Evolutionary conservation across 2,888 invertebrate species (phyloP).

Genomic region (Arrhopalites spinosus): DNA sequence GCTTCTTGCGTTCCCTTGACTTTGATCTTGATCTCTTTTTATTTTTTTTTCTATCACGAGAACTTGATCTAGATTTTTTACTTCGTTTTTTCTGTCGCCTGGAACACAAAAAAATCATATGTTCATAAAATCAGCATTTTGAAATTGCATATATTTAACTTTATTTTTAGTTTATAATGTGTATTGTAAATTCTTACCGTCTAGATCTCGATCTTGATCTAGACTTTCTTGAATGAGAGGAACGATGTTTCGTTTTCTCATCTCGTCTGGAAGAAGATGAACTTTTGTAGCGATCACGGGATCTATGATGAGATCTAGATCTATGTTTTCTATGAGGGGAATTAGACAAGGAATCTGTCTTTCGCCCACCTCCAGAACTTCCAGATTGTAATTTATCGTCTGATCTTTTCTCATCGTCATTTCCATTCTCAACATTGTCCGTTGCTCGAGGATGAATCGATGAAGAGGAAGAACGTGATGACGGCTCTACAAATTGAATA

Average conservation of each 20-base stretch:
- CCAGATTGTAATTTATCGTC: not conserved
- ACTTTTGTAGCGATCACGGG: conserved; percentile 18
- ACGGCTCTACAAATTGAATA: not conserved
- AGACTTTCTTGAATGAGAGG: not conserved
- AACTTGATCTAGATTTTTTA: conserved; percentile 36
- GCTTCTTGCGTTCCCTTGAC: conserved; percentile 19
- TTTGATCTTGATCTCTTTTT: conserved; percentile 16
- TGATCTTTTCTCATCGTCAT: not conserved
- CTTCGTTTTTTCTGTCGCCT: not conserved
- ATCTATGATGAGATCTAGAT: conserved; percentile 25
- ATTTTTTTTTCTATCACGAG: conserved; percentile 17
- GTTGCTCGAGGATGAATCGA: not conserved
- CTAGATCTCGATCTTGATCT: conserved; percentile 25
- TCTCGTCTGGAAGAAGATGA: not conserved
- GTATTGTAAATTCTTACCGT: not conserved
- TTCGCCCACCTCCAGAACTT: not conserved
- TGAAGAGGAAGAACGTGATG: conserved; percentile 8
- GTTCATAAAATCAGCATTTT: too few species aligned
- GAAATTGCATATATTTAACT: too few species aligned
- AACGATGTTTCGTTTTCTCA: not conserved
- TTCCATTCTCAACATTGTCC: not conserved
- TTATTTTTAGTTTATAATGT: too few species aligned
- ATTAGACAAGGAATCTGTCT: not conserved
- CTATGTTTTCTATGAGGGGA: conserved; percentile 2
- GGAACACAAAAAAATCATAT: too few species aligned